A percentile compares a stretch with the other conserved stretches of the same genome.
These are phyloP conservation scores for Zootermopsis nevadensis DNA, from an alignment of 2,888 invertebrate species.

Conservation along the genomic window DNA sequence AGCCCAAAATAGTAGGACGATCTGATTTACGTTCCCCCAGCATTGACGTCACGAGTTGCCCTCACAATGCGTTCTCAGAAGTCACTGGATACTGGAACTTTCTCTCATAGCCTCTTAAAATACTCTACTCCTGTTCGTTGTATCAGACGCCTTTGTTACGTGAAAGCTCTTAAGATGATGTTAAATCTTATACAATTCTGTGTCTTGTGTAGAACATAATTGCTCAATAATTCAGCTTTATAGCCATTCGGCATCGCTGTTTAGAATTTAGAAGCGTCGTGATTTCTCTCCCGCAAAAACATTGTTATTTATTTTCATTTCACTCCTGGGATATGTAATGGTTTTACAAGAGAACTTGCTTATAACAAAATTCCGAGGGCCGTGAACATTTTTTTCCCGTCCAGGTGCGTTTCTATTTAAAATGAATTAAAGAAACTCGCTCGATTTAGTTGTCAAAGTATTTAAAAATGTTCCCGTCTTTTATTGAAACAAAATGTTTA, in stretches of 20 bases:
- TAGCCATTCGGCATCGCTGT: not conserved
- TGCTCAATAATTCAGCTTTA: not conserved
- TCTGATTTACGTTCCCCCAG: not conserved
- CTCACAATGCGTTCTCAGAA: not conserved
- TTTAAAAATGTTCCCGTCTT: no score
- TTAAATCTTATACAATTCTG: not conserved
- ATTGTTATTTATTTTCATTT: no score
- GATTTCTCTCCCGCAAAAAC: no score
- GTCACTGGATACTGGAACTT: not conserved
- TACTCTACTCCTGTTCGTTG: not conserved
- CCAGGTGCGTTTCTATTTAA: no score
- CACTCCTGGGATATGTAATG: no score
- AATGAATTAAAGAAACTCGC: no score
- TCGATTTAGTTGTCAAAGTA: no score
- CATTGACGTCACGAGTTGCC: not conserved
- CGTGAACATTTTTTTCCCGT: no score
- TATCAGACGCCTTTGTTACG: not conserved
- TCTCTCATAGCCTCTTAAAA: not conserved
- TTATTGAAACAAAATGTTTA: no score
- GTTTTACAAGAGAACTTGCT: no score
- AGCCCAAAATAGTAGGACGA: constrained; percentile 3
- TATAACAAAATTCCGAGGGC: no score
- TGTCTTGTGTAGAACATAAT: not conserved
- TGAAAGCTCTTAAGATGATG: not conserved
- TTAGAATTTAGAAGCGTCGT: no score